phyloP scores from a whole-genome alignment of 2,888 invertebrate species.

The Epistrophella euchroma region DNA sequence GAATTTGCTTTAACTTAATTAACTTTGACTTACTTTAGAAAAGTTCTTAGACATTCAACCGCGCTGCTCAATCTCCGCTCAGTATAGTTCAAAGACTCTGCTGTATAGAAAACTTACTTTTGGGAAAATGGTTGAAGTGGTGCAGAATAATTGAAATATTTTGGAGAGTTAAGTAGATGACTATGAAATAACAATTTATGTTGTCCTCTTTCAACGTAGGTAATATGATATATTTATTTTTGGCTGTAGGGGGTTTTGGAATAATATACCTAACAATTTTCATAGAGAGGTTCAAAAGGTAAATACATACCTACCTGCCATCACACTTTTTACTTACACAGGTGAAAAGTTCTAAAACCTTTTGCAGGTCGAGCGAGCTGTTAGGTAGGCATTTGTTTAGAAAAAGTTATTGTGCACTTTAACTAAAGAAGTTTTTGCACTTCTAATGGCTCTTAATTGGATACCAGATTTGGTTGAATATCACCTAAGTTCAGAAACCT shows the following conservation, averaged over 20 bases:
- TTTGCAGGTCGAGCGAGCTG: slow-evolving; percentile 19
- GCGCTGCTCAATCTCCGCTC: slow-evolving; percentile 1
- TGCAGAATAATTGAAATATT: slow-evolving; percentile 58
- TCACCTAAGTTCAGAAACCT: background rate
- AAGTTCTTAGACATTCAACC: slow-evolving; percentile 46
- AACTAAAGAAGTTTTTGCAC: background rate
- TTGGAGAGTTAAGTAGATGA: slow-evolving; percentile 46
- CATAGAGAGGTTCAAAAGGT: background rate
- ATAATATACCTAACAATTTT: background rate
- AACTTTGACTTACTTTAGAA: slow-evolving; percentile 45
- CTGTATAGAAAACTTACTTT: slow-evolving; percentile 6
- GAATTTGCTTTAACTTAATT: slow-evolving; percentile 59
- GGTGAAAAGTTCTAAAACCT: background rate
- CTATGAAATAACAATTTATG: slow-evolving; percentile 27
- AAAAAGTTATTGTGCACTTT: background rate
- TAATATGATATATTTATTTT: background rate
- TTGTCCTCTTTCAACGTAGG: slow-evolving; percentile 1
- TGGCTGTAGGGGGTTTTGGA: background rate
- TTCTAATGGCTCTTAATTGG: slow-evolving; percentile 6
- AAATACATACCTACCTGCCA: background rate
- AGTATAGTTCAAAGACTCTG: slow-evolving; percentile 5
- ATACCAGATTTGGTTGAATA: background rate
- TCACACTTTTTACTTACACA: background rate
- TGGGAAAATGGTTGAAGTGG: slow-evolving; percentile 13
- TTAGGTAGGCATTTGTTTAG: background rate